phyloP scores from a whole-genome alignment of 2,797 vertebrate genomes.

The Sebastes kiyomatsui region DNA sequence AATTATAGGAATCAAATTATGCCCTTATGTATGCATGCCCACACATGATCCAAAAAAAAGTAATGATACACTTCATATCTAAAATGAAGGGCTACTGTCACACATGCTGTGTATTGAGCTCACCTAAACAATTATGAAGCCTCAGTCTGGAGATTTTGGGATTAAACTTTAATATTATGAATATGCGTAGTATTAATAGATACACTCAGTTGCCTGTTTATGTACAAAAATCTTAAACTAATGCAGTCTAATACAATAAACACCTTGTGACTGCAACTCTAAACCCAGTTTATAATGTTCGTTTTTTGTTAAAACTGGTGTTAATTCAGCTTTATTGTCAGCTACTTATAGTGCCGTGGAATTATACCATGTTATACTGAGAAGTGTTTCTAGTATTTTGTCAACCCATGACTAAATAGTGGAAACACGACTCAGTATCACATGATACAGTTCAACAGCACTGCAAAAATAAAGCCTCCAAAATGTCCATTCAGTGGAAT shows the following conservation, averaged over 20 bases:
- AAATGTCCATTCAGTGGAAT: neutral
- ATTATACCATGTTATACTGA: neutral
- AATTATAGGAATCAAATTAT: neutral
- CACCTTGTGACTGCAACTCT: neutral
- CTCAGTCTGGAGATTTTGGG: too few species aligned
- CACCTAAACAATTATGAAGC: too few species aligned
- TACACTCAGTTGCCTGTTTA: neutral
- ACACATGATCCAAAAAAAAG: neutral
- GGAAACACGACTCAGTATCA: neutral
- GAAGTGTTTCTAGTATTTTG: neutral
- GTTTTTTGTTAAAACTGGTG: neutral
- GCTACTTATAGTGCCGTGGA: neutral
- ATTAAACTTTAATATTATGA: neutral
- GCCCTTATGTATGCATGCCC: neutral
- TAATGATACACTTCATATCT: neutral
- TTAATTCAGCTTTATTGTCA: neutral
- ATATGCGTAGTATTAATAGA: neutral
- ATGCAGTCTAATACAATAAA: neutral
- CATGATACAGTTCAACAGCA: neutral
- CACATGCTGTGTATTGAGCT: neutral
- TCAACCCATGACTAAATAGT: neutral
- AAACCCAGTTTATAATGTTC: neutral
- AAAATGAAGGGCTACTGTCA: neutral
- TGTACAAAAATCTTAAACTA: neutral
- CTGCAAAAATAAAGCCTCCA: neutral